Percentiles rank a stretch among this genome's conserved stretches.
Conservation (phyloP, 2,797 vertebrate genomes). For the Rallus crepitans region DNA sequence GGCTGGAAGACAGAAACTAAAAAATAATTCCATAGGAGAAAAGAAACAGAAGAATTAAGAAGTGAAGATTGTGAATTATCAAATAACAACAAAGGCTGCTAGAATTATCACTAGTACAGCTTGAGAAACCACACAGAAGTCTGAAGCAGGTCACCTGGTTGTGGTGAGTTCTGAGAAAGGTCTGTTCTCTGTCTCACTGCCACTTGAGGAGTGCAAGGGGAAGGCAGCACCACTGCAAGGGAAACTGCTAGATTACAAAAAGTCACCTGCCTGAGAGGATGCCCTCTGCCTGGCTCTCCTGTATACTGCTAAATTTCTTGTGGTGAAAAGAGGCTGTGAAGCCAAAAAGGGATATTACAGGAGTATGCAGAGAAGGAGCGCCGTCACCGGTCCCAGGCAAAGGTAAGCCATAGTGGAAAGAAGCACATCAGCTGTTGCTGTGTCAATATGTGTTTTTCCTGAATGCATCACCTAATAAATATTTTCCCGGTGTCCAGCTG, state of each 20-base stretch:
- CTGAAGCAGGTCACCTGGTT: not conserved
- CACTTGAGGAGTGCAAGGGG: rapidly evolving
- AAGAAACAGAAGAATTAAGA: not conserved
- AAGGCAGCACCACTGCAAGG: not conserved
- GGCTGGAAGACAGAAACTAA: not conserved
- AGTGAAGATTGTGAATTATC: not conserved
- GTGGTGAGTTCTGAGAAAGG: rapidly evolving
- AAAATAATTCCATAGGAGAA: not conserved
- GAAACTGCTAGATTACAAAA: not conserved
- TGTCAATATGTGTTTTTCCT: not conserved
- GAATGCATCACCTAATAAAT: not conserved
- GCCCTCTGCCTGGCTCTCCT: not conserved
- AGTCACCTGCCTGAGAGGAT: rapidly evolving
- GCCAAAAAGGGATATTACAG: not conserved
- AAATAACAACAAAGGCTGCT: not conserved
- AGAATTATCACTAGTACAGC: not conserved
- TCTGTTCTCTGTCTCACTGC: not conserved
- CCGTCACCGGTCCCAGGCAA: not conserved
- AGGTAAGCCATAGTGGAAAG: not conserved
- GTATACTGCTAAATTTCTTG: not conserved
- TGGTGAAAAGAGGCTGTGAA: not conserved
- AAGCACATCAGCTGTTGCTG: not conserved
- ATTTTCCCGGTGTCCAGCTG: not conserved
- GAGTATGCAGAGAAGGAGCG: not conserved
- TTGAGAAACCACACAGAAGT: not conserved